A percentile compares a stretch with the other conserved stretches of the same genome.
These are phyloP conservation scores for Hymenopus coronatus DNA, from an alignment of 2,888 invertebrate genomes.

Conservation along the genomic window DNA sequence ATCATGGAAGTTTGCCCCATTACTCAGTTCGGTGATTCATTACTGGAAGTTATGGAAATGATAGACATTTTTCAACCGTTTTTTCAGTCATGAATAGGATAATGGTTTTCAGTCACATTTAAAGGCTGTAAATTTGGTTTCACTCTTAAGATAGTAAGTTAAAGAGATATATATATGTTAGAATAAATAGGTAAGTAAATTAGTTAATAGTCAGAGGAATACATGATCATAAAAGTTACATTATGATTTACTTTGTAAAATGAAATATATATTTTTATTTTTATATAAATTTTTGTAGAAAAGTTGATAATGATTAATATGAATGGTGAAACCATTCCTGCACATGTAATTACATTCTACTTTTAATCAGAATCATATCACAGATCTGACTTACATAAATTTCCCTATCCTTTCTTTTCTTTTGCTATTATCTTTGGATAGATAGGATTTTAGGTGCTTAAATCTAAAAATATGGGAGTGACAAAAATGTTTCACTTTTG, in stretches of 20 bases:
- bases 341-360: not conserved
- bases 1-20: not conserved
- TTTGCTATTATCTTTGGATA: not conserved
- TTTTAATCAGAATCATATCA: not conserved
- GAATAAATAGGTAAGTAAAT: not conserved
- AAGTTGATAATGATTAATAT: not conserved
- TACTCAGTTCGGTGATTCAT: not conserved
- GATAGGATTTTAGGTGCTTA: not conserved
- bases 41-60: not conserved
- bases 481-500: not conserved
- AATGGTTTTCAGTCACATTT: not conserved
- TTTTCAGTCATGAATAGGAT: not conserved
- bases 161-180: not conserved
- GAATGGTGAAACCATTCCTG: not conserved
- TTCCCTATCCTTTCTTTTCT: not conserved
- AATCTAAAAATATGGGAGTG: not conserved
- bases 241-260: not conserved
- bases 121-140: not conserved
- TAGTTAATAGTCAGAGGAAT: not conserved
- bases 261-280: not conserved
- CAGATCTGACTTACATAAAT: not conserved
- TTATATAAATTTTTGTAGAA: not conserved
- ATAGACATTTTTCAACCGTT: not conserved
- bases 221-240: not conserved
- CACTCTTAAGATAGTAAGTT: not conserved